Conservation (phyloP, 2,797 vertebrate species). For the Tokudaia tokunoshimensis region DNA sequence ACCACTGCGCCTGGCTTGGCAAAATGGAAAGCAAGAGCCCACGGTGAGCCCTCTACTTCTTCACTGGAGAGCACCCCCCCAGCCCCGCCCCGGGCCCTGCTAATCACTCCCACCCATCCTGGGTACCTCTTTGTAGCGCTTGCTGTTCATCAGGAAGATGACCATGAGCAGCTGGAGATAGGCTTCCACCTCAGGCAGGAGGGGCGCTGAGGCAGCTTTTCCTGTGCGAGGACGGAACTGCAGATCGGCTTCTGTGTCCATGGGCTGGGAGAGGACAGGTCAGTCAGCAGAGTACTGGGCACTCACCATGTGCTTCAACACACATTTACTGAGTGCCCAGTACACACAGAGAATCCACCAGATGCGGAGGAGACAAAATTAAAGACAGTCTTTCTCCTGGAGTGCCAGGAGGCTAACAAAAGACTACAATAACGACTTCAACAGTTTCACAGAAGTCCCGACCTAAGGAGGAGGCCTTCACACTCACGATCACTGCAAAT, state of each 20-base stretch:
- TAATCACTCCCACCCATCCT: fast-evolving
- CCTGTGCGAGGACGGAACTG: constrained; percentile 95
- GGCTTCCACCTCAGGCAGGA: constrained; percentile 96
- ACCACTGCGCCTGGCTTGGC: not conserved
- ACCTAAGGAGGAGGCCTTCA: not conserved
- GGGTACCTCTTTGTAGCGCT: constrained; percentile 93
- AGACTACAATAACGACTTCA: not conserved
- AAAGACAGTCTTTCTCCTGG: not conserved
- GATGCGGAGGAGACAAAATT: constrained; percentile 14
- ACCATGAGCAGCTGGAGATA: constrained; percentile 97
- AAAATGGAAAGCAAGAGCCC: not conserved
- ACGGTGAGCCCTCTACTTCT: not conserved
- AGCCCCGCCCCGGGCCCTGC: fast-evolving
- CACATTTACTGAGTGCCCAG: too few species aligned
- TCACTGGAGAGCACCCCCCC: not conserved
- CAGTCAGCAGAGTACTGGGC: not conserved
- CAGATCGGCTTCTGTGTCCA: constrained; percentile 95
- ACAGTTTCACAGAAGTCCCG: not conserved
- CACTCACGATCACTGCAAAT: not conserved
- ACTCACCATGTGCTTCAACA: not conserved
- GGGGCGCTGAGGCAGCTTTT: constrained; percentile 93
- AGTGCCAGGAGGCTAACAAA: not conserved
- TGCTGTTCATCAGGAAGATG: constrained; percentile 96
- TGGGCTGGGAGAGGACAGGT: constrained; percentile 89
- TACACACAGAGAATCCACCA: not conserved